These are phyloP conservation scores for Temnothorax rugatulus DNA, from an alignment of 2,888 invertebrate species.

Conservation along the genomic window DNA sequence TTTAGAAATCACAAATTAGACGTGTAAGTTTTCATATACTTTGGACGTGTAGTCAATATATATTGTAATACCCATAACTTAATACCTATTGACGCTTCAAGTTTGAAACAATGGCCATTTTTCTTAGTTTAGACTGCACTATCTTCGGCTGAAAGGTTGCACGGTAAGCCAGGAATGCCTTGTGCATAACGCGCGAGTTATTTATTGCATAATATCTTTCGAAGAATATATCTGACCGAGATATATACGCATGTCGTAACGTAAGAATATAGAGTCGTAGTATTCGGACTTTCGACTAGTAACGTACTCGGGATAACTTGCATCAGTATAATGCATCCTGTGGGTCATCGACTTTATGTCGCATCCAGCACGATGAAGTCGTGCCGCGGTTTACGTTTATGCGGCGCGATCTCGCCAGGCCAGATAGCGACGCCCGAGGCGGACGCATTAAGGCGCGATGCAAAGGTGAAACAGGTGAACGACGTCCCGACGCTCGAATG, in stretches of 20 bases:
- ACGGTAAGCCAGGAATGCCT: background rate
- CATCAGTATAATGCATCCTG: constrained; percentile 4
- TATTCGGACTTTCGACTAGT: constrained; percentile 27
- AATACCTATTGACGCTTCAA: constrained; percentile 41
- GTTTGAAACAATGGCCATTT: constrained; percentile 42
- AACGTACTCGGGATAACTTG: constrained; percentile 13
- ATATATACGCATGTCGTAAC: constrained; percentile 6
- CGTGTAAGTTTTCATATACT: background rate
- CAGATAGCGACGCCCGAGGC: constrained; percentile 66
- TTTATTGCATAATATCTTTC: constrained; percentile 36
- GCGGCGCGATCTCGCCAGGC: constrained; percentile 65
- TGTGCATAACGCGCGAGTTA: constrained; percentile 20
- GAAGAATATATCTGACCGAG: background rate
- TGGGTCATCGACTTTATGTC: constrained; percentile 48
- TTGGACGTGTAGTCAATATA: constrained; percentile 16
- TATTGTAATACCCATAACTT: constrained; percentile 36
- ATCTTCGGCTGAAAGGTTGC: constrained; percentile 10
- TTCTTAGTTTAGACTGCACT: constrained; percentile 37
- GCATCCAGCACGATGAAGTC: constrained; percentile 30
- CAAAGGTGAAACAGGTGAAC: constrained; percentile 66
- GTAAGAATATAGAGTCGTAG: constrained; percentile 2
- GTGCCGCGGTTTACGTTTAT: constrained; percentile 74
- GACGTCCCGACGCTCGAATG: constrained; percentile 32
- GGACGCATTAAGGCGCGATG: constrained; percentile 59
- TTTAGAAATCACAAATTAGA: constrained; percentile 17